A percentile compares a stretch with the other conserved stretches of the same genome.
Conservation (phyloP, 1,140 invertebrate genomes). For the Drosophila trapezifrons region DNA sequence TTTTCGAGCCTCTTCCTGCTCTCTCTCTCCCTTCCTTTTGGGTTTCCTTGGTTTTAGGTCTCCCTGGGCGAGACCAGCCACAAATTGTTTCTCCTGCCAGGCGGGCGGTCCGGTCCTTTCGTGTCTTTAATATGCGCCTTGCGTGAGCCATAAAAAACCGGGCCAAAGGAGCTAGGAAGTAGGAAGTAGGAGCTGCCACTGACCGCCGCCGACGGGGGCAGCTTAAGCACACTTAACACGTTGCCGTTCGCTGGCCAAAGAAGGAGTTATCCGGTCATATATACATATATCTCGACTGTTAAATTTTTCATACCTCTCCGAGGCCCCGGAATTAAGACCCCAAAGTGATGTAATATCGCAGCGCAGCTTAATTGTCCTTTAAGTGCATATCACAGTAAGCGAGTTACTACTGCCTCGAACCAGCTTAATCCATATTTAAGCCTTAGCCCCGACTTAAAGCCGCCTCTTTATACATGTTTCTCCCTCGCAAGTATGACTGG, state of each 20-base stretch:
- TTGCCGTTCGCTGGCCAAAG: conserved; percentile 23
- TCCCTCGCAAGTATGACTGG: neutral
- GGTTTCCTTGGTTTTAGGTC: conserved; percentile 17
- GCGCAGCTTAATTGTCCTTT: conserved; percentile 28
- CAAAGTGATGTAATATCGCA: conserved; percentile 6
- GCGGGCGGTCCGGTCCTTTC: conserved; percentile 21
- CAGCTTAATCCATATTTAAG: conserved; percentile 18
- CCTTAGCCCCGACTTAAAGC: conserved; percentile 5
- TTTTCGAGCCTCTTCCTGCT: neutral
- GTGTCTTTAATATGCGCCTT: conserved; percentile 67
- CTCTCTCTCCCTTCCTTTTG: neutral
- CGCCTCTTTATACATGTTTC: neutral
- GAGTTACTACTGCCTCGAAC: conserved; percentile 1
- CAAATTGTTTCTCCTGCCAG: conserved; percentile 39
- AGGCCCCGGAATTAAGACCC: neutral
- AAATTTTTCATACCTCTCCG: conserved; percentile 19
- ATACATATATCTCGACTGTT: neutral
- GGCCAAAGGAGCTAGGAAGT: conserved; percentile 11
- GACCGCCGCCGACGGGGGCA: conserved; percentile 17
- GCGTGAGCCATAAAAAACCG: conserved; percentile 56
- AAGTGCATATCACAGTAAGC: conserved; percentile 18
- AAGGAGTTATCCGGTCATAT: conserved; percentile 19
- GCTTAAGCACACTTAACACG: conserved; percentile 75
- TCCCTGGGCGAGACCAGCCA: conserved; percentile 7
- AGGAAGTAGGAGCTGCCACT: conserved; percentile 8